These are phyloP conservation scores for Eristalis tenax DNA, from an alignment of 2,888 invertebrate species.

Conservation along the genomic window DNA sequence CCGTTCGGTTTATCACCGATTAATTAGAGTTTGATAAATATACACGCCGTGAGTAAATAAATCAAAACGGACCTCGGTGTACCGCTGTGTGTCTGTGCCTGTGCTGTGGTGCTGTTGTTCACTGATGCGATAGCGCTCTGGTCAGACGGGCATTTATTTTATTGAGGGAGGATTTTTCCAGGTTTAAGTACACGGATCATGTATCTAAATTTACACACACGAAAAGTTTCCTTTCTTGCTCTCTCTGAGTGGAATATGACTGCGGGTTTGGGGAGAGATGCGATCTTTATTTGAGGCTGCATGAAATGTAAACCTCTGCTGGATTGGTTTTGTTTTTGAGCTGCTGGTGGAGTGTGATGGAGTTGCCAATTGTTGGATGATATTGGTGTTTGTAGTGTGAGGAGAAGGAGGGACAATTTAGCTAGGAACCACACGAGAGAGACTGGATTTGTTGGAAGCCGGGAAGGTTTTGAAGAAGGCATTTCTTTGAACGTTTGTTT, in stretches of 20 bases:
- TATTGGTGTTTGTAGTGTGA: background rate
- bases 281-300: conserved; percentile 60
- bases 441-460: background rate
- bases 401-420: background rate
- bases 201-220: conserved; percentile 71
- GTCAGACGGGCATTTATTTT: conserved; percentile 75
- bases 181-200: conserved; percentile 72
- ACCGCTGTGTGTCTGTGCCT: conserved; percentile 4
- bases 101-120: background rate
- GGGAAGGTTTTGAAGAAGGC: background rate
- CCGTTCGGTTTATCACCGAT: conserved; percentile 81
- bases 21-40: conserved; percentile 82
- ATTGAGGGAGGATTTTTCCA: conserved; percentile 80
- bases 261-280: conserved; percentile 61
- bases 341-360: conserved; percentile 15
- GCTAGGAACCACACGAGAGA: background rate
- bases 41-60: conserved; percentile 82
- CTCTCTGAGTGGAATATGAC: conserved; percentile 38
- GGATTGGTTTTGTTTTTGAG: conserved; percentile 24
- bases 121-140: conserved; percentile 14
- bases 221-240: conserved; percentile 27
- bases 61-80: conserved; percentile 74
- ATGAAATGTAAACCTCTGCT: conserved; percentile 60
- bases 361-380: conserved; percentile 23
- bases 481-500: too few relatives aligned